Conservation (phyloP, 2,888 invertebrate species). For the Eutolmus rufibarbis region DNA sequence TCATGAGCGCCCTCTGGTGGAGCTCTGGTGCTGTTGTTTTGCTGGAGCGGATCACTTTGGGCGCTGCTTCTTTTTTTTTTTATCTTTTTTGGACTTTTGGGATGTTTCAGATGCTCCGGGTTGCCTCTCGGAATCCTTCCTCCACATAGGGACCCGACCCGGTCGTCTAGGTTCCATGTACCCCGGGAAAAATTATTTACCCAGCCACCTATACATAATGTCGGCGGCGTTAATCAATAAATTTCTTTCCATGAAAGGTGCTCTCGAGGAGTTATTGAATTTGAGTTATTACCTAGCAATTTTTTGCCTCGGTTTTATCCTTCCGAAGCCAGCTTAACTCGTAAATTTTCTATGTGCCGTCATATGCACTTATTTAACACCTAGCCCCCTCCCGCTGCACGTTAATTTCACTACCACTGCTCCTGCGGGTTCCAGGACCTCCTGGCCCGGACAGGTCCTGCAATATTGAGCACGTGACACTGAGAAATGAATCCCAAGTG, state of each 20-base stretch:
- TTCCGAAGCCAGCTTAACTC: conserved; percentile 4
- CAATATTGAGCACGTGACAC: background rate
- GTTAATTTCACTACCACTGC: background rate
- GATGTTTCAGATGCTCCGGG: conserved; percentile 31
- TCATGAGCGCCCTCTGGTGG: background rate
- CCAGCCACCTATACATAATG: conserved; percentile 28
- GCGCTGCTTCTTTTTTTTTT: background rate
- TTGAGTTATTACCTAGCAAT: conserved; percentile 25
- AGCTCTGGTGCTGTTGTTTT: background rate
- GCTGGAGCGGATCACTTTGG: background rate
- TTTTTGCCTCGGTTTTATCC: conserved; percentile 11
- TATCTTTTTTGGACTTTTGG: conserved; percentile 37
- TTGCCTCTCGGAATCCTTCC: background rate
- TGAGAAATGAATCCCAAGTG: background rate
- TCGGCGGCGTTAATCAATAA: conserved; percentile 32
- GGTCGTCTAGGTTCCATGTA: conserved; percentile 19
- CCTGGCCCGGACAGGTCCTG: background rate
- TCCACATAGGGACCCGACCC: background rate
- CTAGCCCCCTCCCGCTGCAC: background rate
- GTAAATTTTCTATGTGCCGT: conserved; percentile 30
- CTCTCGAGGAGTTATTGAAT: conserved; percentile 38
- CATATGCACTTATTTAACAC: conserved; percentile 38
- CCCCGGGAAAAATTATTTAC: conserved; percentile 40
- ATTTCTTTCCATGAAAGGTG: conserved; percentile 36
- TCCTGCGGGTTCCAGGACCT: background rate